phyloP scores from a whole-genome alignment of 2,797 vertebrate genomes.

The Gobionotothen gibberifrons region DNA sequence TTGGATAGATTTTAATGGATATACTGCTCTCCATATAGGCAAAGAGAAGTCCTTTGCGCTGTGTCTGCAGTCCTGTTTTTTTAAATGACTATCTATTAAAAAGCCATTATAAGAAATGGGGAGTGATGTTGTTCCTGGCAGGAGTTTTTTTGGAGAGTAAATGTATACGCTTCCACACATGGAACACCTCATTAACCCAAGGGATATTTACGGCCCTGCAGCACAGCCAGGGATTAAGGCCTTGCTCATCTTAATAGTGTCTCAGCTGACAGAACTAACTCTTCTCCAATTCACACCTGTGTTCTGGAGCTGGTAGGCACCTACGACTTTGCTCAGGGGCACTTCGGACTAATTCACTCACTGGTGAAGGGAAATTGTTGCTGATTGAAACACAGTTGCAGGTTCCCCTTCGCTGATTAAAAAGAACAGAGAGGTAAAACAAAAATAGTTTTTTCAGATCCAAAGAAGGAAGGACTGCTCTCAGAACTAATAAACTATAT shows the following conservation, averaged over 20 bases:
- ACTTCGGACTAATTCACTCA: neutral
- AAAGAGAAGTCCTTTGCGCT: slow-evolving; percentile 6
- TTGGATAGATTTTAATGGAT: no score
- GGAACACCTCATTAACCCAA: slow-evolving; percentile 71
- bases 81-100: slow-evolving; percentile 72
- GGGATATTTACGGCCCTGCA: slow-evolving; percentile 64
- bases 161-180: slow-evolving; percentile 64
- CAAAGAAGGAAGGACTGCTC: no score
- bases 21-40: no score
- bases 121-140: slow-evolving; percentile 63
- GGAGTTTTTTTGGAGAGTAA: slow-evolving; percentile 70
- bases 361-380: neutral
- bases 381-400: neutral
- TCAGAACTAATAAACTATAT: neutral
- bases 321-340: neutral
- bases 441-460: neutral
- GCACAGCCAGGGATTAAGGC: slow-evolving; percentile 26
- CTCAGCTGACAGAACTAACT: slow-evolving; percentile 36
- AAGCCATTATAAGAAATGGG: slow-evolving; percentile 68
- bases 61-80: slow-evolving; percentile 38
- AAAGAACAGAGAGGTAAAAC: neutral
- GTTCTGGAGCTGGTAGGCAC: slow-evolving; percentile 14
- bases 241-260: slow-evolving; percentile 50
- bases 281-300: slow-evolving; percentile 32
- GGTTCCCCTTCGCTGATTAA: slow-evolving; percentile 1